Percentiles rank a stretch among this genome's conserved stretches.
Evolutionary conservation across 2,888 invertebrate genomes (phyloP).

Genomic region (Dasypolia templi): DNA sequence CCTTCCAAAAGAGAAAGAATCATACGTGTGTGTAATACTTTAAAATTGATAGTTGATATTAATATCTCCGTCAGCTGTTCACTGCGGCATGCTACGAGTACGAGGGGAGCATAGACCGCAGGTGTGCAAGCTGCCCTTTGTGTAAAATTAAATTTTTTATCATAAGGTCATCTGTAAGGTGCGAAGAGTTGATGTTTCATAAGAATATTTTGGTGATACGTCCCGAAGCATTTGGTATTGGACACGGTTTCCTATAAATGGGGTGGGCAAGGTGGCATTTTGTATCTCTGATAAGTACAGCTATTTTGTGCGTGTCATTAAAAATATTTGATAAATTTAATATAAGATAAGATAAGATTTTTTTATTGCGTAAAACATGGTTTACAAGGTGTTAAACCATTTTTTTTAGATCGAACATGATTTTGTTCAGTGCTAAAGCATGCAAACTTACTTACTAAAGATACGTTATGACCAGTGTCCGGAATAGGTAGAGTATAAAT

Average conservation of each 20-base stretch:
- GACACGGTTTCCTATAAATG: neutral
- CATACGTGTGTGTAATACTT: neutral
- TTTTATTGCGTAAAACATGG: too few relatives aligned
- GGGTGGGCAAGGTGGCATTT: neutral
- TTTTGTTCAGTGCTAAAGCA: too few relatives aligned
- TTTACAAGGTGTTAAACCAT: too few relatives aligned
- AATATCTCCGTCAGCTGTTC: constrained; percentile 43
- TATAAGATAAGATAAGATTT: too few relatives aligned
- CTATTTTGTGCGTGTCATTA: neutral
- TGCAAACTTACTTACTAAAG: too few relatives aligned
- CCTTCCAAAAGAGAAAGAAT: neutral
- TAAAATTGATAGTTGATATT: constrained; percentile 32
- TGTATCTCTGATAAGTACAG: neutral
- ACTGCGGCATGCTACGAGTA: constrained; percentile 22
- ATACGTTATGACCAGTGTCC: too few relatives aligned
- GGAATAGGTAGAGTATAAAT: too few relatives aligned
- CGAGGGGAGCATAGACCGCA: constrained; percentile 45
- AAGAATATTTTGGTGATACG: neutral
- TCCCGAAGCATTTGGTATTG: neutral
- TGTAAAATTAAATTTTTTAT: constrained; percentile 5
- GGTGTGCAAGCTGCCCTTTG: constrained; percentile 44
- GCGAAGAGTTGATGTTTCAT: neutral
- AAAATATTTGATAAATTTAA: too few relatives aligned
- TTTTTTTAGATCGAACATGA: too few relatives aligned
- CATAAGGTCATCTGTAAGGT: constrained; percentile 8